Base-by-base conservation (phyloP, 1,140 invertebrate genomes). In the Cotesia chilonis region DNA sequence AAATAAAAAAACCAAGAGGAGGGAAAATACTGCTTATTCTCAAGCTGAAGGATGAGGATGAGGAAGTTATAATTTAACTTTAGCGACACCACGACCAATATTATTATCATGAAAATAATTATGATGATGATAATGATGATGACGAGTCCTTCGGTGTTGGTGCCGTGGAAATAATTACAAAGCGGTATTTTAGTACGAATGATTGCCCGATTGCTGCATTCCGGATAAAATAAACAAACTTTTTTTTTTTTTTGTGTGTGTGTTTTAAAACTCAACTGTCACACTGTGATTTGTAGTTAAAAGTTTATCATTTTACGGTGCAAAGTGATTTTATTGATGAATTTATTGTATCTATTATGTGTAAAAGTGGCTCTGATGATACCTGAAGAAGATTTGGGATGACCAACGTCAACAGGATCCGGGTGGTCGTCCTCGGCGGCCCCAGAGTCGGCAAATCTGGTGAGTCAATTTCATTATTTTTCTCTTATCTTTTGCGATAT, bases 381-480 rank as follows among this genome's bases (percentile, higher is more conserved):
- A 69, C 72, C 14, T 69, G 60, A 73, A 55, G 5, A 51, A 28
- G n/a, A 68, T 52, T 36, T 38, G 75, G 76, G 81, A 90, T 90
- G 89, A 90, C 89, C 76, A 90, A 90, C 83, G 85, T 92, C 76
- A 92, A 90, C 86, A 89, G 90, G 85, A 91, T 92, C 85, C 89
- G 90, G 82, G 91, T 92, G 77, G 91, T 92, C 81, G 90, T 92
- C 77, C 87, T 92, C 72, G 91, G 91, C 77, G 90, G 90, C 83
- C 85, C 90, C 78, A 87, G 90, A 77, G 90, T 91, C 79, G 91
- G 91, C 75, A 92, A 92, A 87, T 92, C 91, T 80, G 91, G 91
- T 92, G 81, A 88, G 88, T 88, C 10, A 9, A 47, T 47, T 28
- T 47, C 41, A 47, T 47, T 74, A 59, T 68, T 71, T 66, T 60